Evolutionary conservation across 2,888 invertebrate species (phyloP).

Genomic region (Eucriotettix oculatus): DNA sequence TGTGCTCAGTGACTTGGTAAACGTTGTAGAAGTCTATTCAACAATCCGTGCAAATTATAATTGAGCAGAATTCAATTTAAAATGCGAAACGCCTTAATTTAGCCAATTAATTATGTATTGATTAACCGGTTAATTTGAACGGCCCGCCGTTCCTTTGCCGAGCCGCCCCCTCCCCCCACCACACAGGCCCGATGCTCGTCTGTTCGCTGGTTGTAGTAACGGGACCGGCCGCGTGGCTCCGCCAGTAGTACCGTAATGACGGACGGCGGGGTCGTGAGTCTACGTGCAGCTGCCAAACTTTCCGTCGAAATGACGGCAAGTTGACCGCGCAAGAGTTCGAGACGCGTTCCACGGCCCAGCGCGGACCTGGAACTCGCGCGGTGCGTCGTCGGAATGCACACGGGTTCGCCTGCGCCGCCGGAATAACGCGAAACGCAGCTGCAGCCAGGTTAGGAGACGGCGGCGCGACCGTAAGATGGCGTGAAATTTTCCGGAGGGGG

Average conservation of each 20-base stretch:
- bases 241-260: constrained; percentile 4
- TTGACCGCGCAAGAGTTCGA: too few species aligned
- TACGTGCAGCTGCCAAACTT: constrained; percentile 3
- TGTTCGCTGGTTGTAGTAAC: not conserved
- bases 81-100: too few species aligned
- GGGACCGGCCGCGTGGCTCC: not conserved
- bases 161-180: not conserved
- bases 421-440: too few species aligned
- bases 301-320: constrained; percentile 2
- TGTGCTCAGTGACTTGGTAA: too few species aligned
- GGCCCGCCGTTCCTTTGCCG: too few species aligned
- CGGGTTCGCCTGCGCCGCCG: not conserved
- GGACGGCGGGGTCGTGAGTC: constrained; percentile 1
- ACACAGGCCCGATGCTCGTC: not conserved
- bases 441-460: not conserved
- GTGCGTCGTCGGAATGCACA: not conserved
- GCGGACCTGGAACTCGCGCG: too few species aligned
- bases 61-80: too few species aligned
- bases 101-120: too few species aligned
- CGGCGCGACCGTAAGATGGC: constrained; percentile 3
- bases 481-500: not conserved
- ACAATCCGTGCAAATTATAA: too few species aligned
- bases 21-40: too few species aligned
- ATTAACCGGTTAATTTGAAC: too few species aligned
- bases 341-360: too few species aligned